A percentile compares a stretch with the other conserved stretches of the same genome.
These are phyloP conservation scores for Anabas testudineus DNA, from an alignment of 2,797 vertebrate genomes.

Conservation along the genomic window DNA sequence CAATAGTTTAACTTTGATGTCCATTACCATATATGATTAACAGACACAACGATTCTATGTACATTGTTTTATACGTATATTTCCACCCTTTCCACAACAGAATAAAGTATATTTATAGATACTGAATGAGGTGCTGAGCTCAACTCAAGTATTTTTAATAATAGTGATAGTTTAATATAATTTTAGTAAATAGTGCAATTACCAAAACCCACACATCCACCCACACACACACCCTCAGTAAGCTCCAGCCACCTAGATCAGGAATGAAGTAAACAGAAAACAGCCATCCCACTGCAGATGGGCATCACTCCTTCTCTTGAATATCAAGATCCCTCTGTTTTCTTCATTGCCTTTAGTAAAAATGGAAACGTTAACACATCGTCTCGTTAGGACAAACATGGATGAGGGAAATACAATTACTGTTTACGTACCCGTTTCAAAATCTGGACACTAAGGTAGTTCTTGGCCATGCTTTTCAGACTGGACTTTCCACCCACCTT, in stretches of 20 bases:
- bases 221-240: constrained; percentile 5
- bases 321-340: constrained; percentile 55
- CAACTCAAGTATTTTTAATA: not conserved
- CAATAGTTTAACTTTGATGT: not conserved
- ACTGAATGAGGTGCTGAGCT: not conserved
- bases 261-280: constrained; percentile 14
- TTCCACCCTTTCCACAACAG: not conserved
- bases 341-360: constrained; percentile 69
- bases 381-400: not conserved
- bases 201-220: not conserved
- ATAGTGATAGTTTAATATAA: no score
- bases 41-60: not conserved
- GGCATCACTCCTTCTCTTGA: constrained; percentile 13
- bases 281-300: not conserved
- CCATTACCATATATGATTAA: not conserved
- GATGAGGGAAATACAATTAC: fast-evolving
- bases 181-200: no score
- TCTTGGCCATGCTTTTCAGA: constrained; percentile 89
- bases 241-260: constrained; percentile 19
- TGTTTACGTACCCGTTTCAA: constrained; percentile 86
- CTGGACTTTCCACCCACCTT: constrained; percentile 90
- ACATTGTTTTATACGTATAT: not conserved
- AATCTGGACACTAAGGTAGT: constrained; percentile 88
- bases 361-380: constrained; percentile 9
- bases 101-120: constrained; percentile 3